Base-by-base conservation (phyloP, 2,888 invertebrate species). In the Keiferia lycopersicella region DNA sequence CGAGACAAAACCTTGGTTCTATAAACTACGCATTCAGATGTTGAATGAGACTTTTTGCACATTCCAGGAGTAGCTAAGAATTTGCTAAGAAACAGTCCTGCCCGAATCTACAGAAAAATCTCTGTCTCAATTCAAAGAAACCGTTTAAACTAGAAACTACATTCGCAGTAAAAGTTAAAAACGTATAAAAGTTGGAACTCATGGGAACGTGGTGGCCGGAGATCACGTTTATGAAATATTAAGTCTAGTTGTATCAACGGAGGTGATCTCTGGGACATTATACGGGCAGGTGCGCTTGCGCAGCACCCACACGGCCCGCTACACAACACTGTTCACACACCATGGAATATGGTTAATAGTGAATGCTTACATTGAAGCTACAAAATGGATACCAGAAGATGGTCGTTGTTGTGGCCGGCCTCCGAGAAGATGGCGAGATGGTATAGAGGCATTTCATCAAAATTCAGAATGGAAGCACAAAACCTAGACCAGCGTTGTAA, bases 141-240 rank as follows among this genome's bases (percentile, higher is more conserved):
- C 10, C 34, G 34, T 34, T 45, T n/a, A 30, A 20, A 34, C 34
- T 22, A 50, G 38, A 60, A 20, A 65, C 41, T 26, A 53, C 22
- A 22, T 11, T 22, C 51, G 51, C 51, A 22, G 51, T 53, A 53
- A 53, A 56, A 56, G 30, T 56, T 56, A 22, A 62, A 61, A 51
- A 48, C n/a, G 20, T 60, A 60, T 51, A 60, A 65, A 77, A 77
- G 72, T 75, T 67, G 71, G 74, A 81, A 83, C 81, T 82, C 84
- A 83, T 79, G 73, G 76, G 77, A 86, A 79, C 86, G 81, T 83
- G 83, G 75, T 69, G 75, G 71, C 78, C 71, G 80, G 84, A 83
- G 80, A 84, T 86, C 88, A 90, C 88, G 87, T 88, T 90, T 88
- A 88, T 87, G 89, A 90, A 89, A 91, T 89, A 87, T 88, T 80